Percentiles rank a stretch among this genome's conserved stretches.
Conservation (phyloP, 2,888 invertebrate genomes). For the Hypercompe scribonia region DNA sequence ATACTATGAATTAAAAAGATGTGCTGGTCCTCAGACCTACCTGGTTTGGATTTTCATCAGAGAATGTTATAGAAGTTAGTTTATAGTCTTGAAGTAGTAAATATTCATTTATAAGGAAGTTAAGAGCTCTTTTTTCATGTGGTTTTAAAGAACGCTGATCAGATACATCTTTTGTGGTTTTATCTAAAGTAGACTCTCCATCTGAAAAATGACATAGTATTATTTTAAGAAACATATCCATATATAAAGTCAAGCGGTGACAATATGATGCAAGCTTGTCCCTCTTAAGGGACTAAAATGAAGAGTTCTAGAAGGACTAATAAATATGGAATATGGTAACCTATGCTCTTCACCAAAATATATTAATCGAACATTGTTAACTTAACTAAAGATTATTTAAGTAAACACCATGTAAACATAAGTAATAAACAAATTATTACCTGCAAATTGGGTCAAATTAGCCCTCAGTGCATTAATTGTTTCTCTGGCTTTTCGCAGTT, state of each 20-base stretch:
- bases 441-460: slow-evolving; percentile 92
- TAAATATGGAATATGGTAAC: too few relatives aligned
- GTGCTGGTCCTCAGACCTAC: too few relatives aligned
- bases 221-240: not conserved
- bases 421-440: slow-evolving; percentile 63
- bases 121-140: slow-evolving; percentile 93
- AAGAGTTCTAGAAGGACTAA: too few relatives aligned
- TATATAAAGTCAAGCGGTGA: too few relatives aligned
- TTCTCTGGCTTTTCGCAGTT: slow-evolving; percentile 94
- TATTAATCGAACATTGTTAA: not conserved
- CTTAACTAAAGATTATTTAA: not conserved
- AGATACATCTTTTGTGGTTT: slow-evolving; percentile 67
- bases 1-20: too few relatives aligned
- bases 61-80: slow-evolving; percentile 95
- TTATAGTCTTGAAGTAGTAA: slow-evolving; percentile 92
- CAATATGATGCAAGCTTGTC: too few relatives aligned
- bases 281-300: too few relatives aligned
- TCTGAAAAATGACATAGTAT: slow-evolving; percentile 62
- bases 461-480: slow-evolving; percentile 93
- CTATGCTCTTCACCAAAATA: not conserved
- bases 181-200: slow-evolving; percentile 78
- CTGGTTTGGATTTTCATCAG: slow-evolving; percentile 96
- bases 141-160: slow-evolving; percentile 88
- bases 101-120: slow-evolving; percentile 95
- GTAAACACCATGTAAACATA: too few relatives aligned